phyloP scores from a whole-genome alignment of 1,140 invertebrate genomes.

The Aricia agestis region DNA sequence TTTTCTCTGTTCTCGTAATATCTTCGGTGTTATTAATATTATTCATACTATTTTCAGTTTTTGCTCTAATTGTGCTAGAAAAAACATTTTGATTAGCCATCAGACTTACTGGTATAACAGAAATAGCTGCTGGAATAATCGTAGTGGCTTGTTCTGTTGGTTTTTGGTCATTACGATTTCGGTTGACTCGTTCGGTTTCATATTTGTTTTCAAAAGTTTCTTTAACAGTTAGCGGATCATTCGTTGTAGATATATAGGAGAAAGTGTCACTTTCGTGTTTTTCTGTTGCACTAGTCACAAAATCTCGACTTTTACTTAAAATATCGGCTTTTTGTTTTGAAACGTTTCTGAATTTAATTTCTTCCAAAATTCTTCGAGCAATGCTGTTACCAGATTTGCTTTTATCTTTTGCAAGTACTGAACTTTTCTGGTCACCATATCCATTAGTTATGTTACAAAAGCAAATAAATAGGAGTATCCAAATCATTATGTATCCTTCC shows the following conservation, averaged over 20 bases:
- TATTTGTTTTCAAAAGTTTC: neutral
- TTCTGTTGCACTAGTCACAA: neutral
- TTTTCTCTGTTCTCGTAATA: neutral
- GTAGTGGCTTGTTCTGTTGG: neutral
- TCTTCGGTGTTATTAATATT: neutral
- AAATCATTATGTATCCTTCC: conserved; percentile 32
- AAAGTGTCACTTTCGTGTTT: neutral
- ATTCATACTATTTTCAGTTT: neutral
- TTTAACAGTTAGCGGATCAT: neutral
- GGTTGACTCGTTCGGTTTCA: neutral
- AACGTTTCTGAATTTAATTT: conserved; percentile 37
- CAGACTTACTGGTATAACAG: neutral
- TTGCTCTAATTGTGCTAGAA: neutral
- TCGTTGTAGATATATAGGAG: neutral
- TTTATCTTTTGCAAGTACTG: conserved; percentile 54
- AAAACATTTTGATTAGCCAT: neutral
- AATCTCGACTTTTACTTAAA: neutral
- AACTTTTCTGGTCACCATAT: conserved; percentile 43
- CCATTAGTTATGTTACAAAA: conserved; percentile 26
- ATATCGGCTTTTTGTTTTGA: neutral
- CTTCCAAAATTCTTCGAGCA: conserved; percentile 50
- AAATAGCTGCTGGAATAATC: neutral
- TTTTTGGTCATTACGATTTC: neutral
- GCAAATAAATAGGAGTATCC: conserved; percentile 35
- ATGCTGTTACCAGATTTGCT: conserved; percentile 48